Evolutionary conservation across 64 coral and sea anemone species (phyloP), one percentile per base, ranked within the genome.

Genomic region (Hydrozoanthus tunicans): DNA sequence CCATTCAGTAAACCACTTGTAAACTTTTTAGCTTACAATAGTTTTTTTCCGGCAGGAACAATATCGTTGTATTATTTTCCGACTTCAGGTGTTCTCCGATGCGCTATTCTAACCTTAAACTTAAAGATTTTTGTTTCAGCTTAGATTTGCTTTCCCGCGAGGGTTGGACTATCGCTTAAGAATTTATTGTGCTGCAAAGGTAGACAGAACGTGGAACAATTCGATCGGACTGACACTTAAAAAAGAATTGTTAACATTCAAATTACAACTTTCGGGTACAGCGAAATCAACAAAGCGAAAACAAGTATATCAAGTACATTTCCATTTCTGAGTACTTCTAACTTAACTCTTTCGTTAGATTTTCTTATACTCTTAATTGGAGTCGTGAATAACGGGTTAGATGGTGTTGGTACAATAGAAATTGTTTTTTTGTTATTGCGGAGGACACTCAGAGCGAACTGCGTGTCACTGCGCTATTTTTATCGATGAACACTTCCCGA

Each of bases 1-100:
- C 3, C 68, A 8, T 3, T 73, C 6, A 62, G 55, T 26, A 88
- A 75, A 88, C 69, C 84, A 88, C 84, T 88, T 88, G 54, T 59
- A 59, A 51, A 75, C 24, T 70, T 88, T 75, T 88, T 14, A 57
- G 73, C 73, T 26, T 25, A 58, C n/a, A 88, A 88, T 58, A 88
- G 20, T 60, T 53, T 88, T 17, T 88, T 88, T 88, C 84, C 84
- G 69, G 84, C 74, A 59, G 56, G 13, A 12, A 23, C 68, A 88
- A 88, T 74, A 88, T 88, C 25, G 17, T 2, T 43, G 5, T 7
- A 3, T 13, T 8, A 14, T 43, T 81, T 64, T 51, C 8, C 24
- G 25, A 12, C 59, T 25, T 52, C 14, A 64, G 25, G 27, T 63
- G 53, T 60, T 10, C 23, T 62, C 15, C 2, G 5, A 32, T 80